Evolutionary conservation across 2,888 invertebrate genomes (phyloP), one percentile per base, ranked within the genome.

Genomic region (Pediacus dermestoides): DNA sequence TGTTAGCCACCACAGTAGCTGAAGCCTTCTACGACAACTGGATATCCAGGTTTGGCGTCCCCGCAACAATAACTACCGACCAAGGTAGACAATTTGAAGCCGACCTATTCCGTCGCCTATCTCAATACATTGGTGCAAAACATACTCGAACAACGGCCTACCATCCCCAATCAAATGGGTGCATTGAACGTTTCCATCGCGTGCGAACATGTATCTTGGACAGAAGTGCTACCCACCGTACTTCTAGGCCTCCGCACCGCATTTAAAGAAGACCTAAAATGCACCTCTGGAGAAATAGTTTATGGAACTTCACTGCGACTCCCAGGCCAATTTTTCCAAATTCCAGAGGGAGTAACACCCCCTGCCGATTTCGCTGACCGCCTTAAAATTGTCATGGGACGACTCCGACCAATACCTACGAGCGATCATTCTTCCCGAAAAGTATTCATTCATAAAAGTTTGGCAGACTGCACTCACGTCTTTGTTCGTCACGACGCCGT

Each of bases 231-330:
- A 14, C 48, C 37, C 2, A 15, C 16, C n/a, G 31, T 36, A 8
- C 15, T 36, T 10, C 31, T 38, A 2, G 32, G 33, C 14, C 16
- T 38, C 2, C 33, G 38, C 4, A 25, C 10, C 7, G 26, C 31
- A 4, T 33, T 25, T 15, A 34, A 32, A 15, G 1, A 33, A 8
- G 33, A 37, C 22, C 6, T 40, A 3, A 25, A 36, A 8, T 18
- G 22, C 4, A 28, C 44, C n/a, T 18, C 36, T 8, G 57, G 63
- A 1, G 57, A 64, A 25, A 35, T 67, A 28, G 46, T 64, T 0
- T 64, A 60, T 34, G 62, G 65, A 0, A 42, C 46, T 21, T 26
- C 46, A 0, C 33, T 65, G 2, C 45, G 53, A 2, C 16, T 67
- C 3, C 63, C 55, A 1, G 56, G 53, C n/a, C 54, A 55, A 12